phyloP scores from a whole-genome alignment of 2,113 vertebrate species.

The Clupea harengus region DNA sequence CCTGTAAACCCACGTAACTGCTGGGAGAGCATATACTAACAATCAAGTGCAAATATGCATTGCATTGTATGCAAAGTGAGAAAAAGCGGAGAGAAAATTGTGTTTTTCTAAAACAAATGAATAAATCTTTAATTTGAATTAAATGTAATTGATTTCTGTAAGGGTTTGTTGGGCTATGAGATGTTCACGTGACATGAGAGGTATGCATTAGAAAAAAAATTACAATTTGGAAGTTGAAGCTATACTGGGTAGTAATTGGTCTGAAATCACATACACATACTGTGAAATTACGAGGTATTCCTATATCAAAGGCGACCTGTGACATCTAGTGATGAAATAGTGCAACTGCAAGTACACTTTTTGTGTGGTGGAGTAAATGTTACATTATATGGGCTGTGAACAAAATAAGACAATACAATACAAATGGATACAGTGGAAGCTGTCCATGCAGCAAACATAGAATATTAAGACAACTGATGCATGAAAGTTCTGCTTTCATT shows the following conservation, averaged over 20 bases:
- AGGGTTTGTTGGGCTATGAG: background rate
- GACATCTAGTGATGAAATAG: constrained; percentile 26
- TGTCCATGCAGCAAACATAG: too few relatives aligned
- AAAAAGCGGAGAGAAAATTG: background rate
- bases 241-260: background rate
- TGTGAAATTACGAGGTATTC: background rate
- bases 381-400: background rate
- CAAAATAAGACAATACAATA: background rate
- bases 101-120: background rate
- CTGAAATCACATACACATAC: background rate
- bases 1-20: background rate
- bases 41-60: background rate
- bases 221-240: too few relatives aligned
- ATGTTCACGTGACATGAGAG: background rate
- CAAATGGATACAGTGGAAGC: background rate
- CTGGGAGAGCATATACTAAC: background rate
- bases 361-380: background rate
- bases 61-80: background rate
- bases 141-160: background rate
- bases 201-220: background rate
- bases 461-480: too few relatives aligned
- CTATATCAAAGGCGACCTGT: constrained; percentile 6
- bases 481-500: too few relatives aligned
- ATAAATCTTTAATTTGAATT: background rate
- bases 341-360: constrained; percentile 2